Evolutionary conservation across 2,113 vertebrate species (phyloP), one percentile per base, ranked within the genome.

Genomic region (Platysteira castanea): DNA sequence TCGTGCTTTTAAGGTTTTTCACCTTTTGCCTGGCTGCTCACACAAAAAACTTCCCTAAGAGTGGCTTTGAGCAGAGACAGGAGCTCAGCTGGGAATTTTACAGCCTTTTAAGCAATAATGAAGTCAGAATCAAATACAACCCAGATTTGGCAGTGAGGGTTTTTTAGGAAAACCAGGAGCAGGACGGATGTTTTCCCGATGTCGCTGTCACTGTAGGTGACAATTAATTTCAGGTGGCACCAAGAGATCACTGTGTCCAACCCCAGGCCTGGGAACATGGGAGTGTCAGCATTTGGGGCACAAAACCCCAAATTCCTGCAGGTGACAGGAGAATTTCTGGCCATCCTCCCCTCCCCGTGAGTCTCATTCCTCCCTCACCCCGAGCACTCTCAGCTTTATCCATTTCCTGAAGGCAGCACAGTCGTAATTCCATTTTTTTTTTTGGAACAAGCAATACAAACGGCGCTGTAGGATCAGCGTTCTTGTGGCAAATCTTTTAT

Each of bases 81-180:
- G 26, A 73, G n/a, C 70, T 83, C 31, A 19, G n/a, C 7, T 35
- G 13, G 9, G n/a, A 64, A 28, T 76, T 80, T n/a, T 17, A 65
- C 31, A 42, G 73, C 77, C 87, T 88, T 93, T 70, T 47, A 88
- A 94, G 94, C 91, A 97, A 96, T 89, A 95, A 89, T 63, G 54
- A 60, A 27, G 63, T 88, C 59, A 91, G 79, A 44, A n/a, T 78
- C 70, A n/a, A 54, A 39, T 7, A 52, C 18, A 61, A 96, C n/a
- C 21, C 86, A 37, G 50, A 49, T 46, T 56, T 44, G 70, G 59
- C 61, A 84, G 21, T 13, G 9, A 28, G 22, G 4, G 0, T 7
- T 61, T 44, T 31, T 17, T 42, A 69, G 44, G 35, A 17, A 67
- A 47, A 13, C 1, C 24, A 30, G 61, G 46, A n/a, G 24, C 59